Evolutionary conservation across 2,888 invertebrate genomes (phyloP).

Genomic region (Ennomos fuscantarius): DNA sequence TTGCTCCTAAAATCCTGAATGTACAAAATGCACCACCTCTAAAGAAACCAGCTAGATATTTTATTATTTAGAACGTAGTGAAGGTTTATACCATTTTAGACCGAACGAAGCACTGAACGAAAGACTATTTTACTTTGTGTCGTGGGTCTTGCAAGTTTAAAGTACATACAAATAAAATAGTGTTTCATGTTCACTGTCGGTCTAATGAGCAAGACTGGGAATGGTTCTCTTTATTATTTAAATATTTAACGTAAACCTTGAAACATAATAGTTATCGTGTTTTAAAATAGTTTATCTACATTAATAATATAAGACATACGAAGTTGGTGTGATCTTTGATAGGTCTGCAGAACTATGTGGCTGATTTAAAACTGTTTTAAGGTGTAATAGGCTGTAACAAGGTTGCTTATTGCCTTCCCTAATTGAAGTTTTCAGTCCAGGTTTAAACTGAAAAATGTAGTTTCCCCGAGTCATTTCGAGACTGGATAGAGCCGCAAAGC

Average conservation of each 20-base stretch:
- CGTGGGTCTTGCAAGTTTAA: background rate
- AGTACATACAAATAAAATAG: background rate
- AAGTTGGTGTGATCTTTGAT: too few species aligned
- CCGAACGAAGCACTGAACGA: constrained; percentile 2
- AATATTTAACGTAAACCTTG: constrained; percentile 38
- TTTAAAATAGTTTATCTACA: constrained; percentile 20
- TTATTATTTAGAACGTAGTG: constrained; percentile 60
- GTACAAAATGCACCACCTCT: constrained; percentile 72
- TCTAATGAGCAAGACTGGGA: constrained; percentile 56
- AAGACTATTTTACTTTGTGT: background rate
- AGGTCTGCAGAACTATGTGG: too few species aligned
- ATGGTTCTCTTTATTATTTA: constrained; percentile 50
- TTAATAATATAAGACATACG: background rate
- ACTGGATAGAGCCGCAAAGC: background rate
- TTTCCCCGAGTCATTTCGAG: background rate
- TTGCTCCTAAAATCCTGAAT: constrained; percentile 77
- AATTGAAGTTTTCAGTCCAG: background rate
- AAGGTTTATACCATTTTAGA: constrained; percentile 51
- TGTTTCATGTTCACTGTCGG: constrained; percentile 19
- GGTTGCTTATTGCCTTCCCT: too few species aligned
- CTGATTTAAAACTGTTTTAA: too few species aligned
- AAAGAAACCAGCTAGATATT: constrained; percentile 62
- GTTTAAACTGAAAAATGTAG: constrained; percentile 1
- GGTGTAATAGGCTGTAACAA: too few species aligned
- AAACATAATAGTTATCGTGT: constrained; percentile 19